Conservation (phyloP, 2,888 invertebrate genomes). For the Erpobdella octoculata region DNA sequence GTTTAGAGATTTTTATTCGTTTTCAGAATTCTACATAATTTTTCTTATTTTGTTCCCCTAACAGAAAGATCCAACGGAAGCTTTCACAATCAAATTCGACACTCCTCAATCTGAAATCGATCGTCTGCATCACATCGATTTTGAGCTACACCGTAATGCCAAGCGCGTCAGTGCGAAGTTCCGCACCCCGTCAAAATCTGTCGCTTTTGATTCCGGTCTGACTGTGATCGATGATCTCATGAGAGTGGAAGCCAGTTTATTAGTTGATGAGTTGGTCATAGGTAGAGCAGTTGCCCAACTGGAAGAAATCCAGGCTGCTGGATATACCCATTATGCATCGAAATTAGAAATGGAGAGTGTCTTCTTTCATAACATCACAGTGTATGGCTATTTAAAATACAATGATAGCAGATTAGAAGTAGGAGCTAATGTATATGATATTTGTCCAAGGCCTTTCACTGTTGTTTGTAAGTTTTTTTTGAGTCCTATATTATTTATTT, state of each 20-base stretch:
- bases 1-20: too few species aligned
- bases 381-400: conserved; percentile 29
- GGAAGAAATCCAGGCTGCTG: too few species aligned
- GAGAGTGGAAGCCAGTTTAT: neutral
- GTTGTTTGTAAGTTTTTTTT: conserved; percentile 29
- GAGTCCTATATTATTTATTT: too few species aligned
- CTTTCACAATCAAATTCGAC: conserved; percentile 57
- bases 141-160: conserved; percentile 40
- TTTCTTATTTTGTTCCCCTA: too few species aligned
- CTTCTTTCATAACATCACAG: conserved; percentile 1
- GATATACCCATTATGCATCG: neutral
- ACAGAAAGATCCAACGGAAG: conserved; percentile 18
- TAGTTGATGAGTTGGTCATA: conserved; percentile 35
- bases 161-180: conserved; percentile 29
- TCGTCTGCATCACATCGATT: conserved; percentile 56
- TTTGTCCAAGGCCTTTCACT: conserved; percentile 30
- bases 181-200: conserved; percentile 37
- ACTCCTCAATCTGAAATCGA: conserved; percentile 72
- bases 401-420: conserved; percentile 27
- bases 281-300: too few species aligned
- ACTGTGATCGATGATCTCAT: conserved; percentile 33
- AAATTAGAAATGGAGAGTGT: conserved; percentile 16
- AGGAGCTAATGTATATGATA: conserved; percentile 29
- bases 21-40: too few species aligned
- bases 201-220: conserved; percentile 17